Evolutionary conservation across 2,113 vertebrate species (phyloP).

Genomic region (Prinia subflava): DNA sequence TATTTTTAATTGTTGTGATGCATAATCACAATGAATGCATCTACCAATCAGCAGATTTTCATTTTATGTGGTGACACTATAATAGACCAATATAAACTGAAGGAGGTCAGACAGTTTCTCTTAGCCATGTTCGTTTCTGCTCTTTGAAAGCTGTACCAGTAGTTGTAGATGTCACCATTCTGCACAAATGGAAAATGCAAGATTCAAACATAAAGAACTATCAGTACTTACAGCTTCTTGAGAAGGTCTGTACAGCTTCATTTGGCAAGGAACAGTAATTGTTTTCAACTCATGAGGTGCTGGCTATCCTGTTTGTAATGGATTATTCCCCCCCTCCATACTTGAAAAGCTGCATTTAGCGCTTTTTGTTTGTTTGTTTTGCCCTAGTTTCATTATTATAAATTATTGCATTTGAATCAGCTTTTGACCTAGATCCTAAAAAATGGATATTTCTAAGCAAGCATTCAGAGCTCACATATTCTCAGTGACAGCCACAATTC

Average conservation of each 20-base stretch:
- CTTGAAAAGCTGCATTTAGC: background rate
- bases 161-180: background rate
- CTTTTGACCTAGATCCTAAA: conserved; percentile 58
- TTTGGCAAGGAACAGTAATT: background rate
- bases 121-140: background rate
- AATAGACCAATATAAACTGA: background rate
- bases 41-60: background rate
- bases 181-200: background rate
- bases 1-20: background rate
- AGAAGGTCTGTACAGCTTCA: background rate
- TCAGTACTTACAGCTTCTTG: background rate
- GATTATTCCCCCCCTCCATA: background rate
- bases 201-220: background rate
- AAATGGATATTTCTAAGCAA: background rate
- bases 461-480: background rate
- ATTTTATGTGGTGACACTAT: background rate
- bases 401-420: conserved; percentile 53
- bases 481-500: conserved; percentile 15
- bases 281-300: background rate
- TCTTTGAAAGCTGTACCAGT: background rate
- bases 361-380: background rate
- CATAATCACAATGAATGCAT: background rate
- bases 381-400: conserved; percentile 59
- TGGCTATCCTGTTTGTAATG: background rate
- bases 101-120: background rate